Evolutionary conservation across 2,888 invertebrate species (phyloP), one percentile per base, ranked within the genome.

Genomic region (Lycaena phlaeas): DNA sequence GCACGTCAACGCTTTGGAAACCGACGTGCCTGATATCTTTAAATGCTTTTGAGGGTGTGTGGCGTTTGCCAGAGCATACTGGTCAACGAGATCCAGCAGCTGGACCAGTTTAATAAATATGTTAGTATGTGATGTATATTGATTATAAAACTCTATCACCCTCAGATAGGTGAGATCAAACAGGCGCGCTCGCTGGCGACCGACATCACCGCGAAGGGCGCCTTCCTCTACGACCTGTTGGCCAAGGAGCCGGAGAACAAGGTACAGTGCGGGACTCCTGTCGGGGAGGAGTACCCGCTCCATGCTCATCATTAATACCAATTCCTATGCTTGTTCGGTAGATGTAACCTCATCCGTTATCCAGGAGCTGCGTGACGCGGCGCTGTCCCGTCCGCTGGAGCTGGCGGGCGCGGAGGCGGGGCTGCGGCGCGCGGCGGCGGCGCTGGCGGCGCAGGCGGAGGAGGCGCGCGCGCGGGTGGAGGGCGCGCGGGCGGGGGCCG

Each of bases 131-230:
- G 14, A 14, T 9, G 18, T 12, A n/a, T n/a, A n/a, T n/a, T n/a
- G n/a, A n/a, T 2, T 11, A 10, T 15, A n/a, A 17, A 11, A 7
- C 14, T n/a, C 6, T 14, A 14, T 39, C 1, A 14, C 2, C 58
- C 64, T 3, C 50, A 94, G 92, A 81, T 94, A 29, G 88, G 88
- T 52, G 95, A 96, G 57, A 86, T 97, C 51, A 94, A 94, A 64
- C 88, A 90, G 50, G 92, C 94, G 0, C 87, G 97, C 14, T 91
- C 93, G 51, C 78, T 98, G 31, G 96, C 97, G 0, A 92, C 95
- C 0, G 95, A 97, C 57, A 92, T 99, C 31, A 98, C 98, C 0
- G 89, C 91, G 2, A 93, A 93, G 47, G 98, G 98, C 0, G 96
- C 97, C 0, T 88, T 90, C 11, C 86, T 99, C 3, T 95, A 94